A percentile compares a stretch with the other conserved stretches of the same genome.
phyloP scores from a whole-genome alignment of 2,888 invertebrate genomes.

The Ceramica pisi region DNA sequence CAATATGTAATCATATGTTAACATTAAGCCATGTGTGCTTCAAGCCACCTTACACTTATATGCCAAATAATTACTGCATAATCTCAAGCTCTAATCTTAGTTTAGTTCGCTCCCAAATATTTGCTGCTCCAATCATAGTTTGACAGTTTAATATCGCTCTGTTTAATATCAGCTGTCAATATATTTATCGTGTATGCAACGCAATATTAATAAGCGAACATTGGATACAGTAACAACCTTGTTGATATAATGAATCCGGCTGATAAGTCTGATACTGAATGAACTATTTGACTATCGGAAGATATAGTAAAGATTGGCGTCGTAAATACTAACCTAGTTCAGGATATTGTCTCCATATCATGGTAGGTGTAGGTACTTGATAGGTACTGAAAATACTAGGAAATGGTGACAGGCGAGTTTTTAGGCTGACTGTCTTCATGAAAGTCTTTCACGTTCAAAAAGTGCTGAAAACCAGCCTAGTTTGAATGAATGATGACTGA shows the following conservation, averaged over 20 bases:
- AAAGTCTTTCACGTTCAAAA: no score
- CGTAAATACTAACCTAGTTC: not conserved
- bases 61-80: constrained; percentile 33
- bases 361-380: not conserved
- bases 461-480: not conserved
- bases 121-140: constrained; percentile 50
- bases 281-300: constrained; percentile 23
- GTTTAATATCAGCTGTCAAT: constrained; percentile 45
- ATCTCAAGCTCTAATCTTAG: constrained; percentile 39
- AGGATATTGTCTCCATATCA: not conserved
- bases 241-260: constrained; percentile 36
- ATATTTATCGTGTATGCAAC: not conserved
- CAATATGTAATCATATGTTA: not conserved
- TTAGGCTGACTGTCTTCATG: no score
- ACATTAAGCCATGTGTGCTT: not conserved
- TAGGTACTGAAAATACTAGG: no score
- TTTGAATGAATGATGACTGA: no score
- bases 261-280: constrained; percentile 36
- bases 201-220: constrained; percentile 27
- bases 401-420: no score
- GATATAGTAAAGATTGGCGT: constrained; percentile 13
- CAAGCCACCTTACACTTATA: not conserved
- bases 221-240: constrained; percentile 35
- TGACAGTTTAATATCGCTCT: constrained; percentile 61
- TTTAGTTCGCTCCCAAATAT: constrained; percentile 31